Evolutionary conservation across 2,113 vertebrate species (phyloP).

Genomic region (Zingel zingel): DNA sequence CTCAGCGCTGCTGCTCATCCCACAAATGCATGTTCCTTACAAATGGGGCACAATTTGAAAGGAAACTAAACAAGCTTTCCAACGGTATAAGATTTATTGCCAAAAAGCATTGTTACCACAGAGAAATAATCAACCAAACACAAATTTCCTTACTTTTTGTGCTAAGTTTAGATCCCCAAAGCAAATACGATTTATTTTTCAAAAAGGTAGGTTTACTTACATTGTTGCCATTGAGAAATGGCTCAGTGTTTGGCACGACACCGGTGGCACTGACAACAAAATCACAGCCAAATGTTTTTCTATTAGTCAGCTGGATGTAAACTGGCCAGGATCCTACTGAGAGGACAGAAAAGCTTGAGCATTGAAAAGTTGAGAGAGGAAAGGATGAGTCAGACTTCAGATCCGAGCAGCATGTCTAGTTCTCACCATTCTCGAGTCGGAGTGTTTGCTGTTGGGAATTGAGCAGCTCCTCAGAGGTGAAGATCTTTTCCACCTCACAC

Average conservation of each 20-base stretch:
- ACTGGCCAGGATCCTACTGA: constrained; percentile 90
- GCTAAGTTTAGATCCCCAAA: too few species aligned
- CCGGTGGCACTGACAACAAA: constrained; percentile 97
- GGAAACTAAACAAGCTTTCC: too few species aligned
- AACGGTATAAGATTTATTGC: too few species aligned
- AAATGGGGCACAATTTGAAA: too few species aligned
- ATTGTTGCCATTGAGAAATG: constrained; percentile 90
- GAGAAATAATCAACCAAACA: too few species aligned
- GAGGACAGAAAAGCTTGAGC: constrained; percentile 6
- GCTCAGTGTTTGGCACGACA: constrained; percentile 90
- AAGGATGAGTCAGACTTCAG: constrained; percentile 47
- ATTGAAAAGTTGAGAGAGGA: background rate
- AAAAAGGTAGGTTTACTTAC: constrained; percentile 79
- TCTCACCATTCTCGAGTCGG: constrained; percentile 71
- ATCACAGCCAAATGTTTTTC: constrained; percentile 92
- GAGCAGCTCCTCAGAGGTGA: constrained; percentile 86
- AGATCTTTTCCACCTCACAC: constrained; percentile 91
- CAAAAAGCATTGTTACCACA: too few species aligned
- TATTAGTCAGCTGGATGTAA: constrained; percentile 91
- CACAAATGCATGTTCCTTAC: too few species aligned
- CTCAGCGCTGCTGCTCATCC: too few species aligned
- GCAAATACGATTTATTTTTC: background rate
- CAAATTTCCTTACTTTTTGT: too few species aligned
- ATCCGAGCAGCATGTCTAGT: constrained; percentile 25
- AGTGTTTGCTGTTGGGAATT: constrained; percentile 67